Evolutionary conservation across 2,888 invertebrate genomes (phyloP), one percentile per base, ranked within the genome.

Genomic region (Panopea generosa): DNA sequence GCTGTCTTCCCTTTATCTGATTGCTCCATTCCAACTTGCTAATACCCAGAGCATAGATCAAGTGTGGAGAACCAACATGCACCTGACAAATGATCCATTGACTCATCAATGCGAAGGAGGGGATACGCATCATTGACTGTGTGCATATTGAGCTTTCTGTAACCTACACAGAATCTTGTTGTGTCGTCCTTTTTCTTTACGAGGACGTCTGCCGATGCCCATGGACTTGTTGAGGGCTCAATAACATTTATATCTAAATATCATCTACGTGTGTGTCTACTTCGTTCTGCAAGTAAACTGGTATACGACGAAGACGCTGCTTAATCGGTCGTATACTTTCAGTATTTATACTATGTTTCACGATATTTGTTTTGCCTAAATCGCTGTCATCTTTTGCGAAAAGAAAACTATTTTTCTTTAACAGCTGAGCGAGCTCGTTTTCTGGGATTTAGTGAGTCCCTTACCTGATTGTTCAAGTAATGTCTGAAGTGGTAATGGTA

Each of bases 41-140:
- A 66, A 62, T 77, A 77, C 9, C 66, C 77, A n/a, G 72, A 66
- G 16, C 67, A 60, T 40, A 66, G 67, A 24, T 72, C 77, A 7
- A 67, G 55, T 16, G 50, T n/a, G 2, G 57, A 56, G 50, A 77
- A 77, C 77, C 71, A 72, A 11, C 33, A 40, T 4, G 62, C 62
- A 18, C 77, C 72, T 20, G 40, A 53, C 14, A 77, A n/a, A 4
- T 33, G 26, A 45, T 72, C 52, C 0, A 72, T 27, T 2, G 62
- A 52, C 33, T 77, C 67, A 24, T 62, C 50, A 20, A 77, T 77
- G 16, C 67, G 49, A n/a, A 71, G 77, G 11, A 72, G 49, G 4
- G 77, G 72, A 3, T 50, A 27, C 7, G 67, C 43, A n/a, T 67
- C 63, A 14, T 47, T 16, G 18, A 67, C 20, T 18, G 76, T 60